Conservation (phyloP, 1,140 invertebrate genomes). For the Orius insidiosus region DNA sequence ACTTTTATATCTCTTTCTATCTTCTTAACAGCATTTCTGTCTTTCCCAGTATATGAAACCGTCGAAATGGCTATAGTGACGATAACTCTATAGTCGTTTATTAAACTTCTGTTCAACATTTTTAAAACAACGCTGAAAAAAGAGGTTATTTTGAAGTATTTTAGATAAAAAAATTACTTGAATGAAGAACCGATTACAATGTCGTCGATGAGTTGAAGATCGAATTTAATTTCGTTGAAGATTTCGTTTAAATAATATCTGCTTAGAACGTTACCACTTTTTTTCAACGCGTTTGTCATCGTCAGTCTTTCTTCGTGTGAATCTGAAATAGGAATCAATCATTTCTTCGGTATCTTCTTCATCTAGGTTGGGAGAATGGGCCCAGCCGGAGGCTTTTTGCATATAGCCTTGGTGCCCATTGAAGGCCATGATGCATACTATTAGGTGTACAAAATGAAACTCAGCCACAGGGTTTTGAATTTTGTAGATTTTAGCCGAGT, state of each 20-base stretch:
- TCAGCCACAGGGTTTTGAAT: too few relatives aligned
- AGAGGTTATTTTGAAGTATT: not conserved
- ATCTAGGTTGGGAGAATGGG: too few relatives aligned
- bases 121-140: slow-evolving; percentile 37
- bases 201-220: slow-evolving; percentile 66
- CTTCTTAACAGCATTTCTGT: slow-evolving; percentile 52
- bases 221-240: slow-evolving; percentile 73
- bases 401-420: too few relatives aligned
- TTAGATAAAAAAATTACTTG: slow-evolving; percentile 15
- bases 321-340: not conserved
- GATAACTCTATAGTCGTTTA: slow-evolving; percentile 42
- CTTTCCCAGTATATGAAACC: slow-evolving; percentile 60
- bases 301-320: slow-evolving; percentile 51
- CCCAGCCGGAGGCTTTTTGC: too few relatives aligned
- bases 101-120: slow-evolving; percentile 50
- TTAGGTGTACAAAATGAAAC: too few relatives aligned
- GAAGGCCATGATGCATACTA: too few relatives aligned
- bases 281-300: slow-evolving; percentile 65
- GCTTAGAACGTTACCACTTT: slow-evolving; percentile 62
- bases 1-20: slow-evolving; percentile 43
- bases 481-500: too few relatives aligned
- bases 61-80: slow-evolving; percentile 59
- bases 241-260: slow-evolving; percentile 78
- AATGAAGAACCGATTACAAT: slow-evolving; percentile 75
- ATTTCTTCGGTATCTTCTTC: too few relatives aligned